These are phyloP conservation scores for Temnothorax nylanderi DNA, from an alignment of 1,140 invertebrate species.

Conservation along the genomic window DNA sequence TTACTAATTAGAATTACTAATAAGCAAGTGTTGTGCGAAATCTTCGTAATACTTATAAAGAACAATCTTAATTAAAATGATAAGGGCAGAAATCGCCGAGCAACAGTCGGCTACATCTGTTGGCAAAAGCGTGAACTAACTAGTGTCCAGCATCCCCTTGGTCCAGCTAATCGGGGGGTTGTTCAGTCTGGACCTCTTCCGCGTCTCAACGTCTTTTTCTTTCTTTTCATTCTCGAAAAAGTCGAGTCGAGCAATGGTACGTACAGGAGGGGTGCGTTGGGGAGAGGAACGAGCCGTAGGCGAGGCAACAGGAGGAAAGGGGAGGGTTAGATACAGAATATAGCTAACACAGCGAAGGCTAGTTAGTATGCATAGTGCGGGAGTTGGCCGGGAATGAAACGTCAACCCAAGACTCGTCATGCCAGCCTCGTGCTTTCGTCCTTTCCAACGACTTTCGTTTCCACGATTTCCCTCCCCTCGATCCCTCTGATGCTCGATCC, in stretches of 20 bases:
- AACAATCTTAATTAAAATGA: conserved; percentile 36
- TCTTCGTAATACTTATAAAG: neutral
- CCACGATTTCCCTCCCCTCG: conserved; percentile 58
- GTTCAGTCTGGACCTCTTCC: conserved; percentile 42
- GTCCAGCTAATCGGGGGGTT: conserved; percentile 65
- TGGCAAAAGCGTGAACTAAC: conserved; percentile 69
- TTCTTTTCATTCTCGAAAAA: conserved; percentile 70
- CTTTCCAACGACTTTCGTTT: conserved; percentile 77
- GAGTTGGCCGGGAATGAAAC: conserved; percentile 85
- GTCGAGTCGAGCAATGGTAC: conserved; percentile 3
- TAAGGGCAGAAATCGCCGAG: conserved; percentile 26
- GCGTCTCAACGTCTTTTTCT: conserved; percentile 65
- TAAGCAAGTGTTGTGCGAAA: neutral
- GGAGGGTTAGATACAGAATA: conserved; percentile 66
- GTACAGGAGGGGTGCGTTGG: conserved; percentile 20
- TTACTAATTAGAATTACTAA: neutral
- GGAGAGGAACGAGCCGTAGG: neutral
- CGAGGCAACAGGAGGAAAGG: conserved; percentile 53
- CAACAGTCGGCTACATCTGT: conserved; percentile 76
- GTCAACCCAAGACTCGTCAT: conserved; percentile 85
- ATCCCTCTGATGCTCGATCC: conserved; percentile 5
- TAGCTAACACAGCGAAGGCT: conserved; percentile 81
- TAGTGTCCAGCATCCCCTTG: conserved; percentile 63
- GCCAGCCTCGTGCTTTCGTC: conserved; percentile 81
- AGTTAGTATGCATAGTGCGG: conserved; percentile 86